A percentile compares a stretch with the other conserved stretches of the same genome.
These are phyloP conservation scores for Dendrocincla tyrannina DNA, from an alignment of 2,797 vertebrate genomes.

Conservation along the genomic window DNA sequence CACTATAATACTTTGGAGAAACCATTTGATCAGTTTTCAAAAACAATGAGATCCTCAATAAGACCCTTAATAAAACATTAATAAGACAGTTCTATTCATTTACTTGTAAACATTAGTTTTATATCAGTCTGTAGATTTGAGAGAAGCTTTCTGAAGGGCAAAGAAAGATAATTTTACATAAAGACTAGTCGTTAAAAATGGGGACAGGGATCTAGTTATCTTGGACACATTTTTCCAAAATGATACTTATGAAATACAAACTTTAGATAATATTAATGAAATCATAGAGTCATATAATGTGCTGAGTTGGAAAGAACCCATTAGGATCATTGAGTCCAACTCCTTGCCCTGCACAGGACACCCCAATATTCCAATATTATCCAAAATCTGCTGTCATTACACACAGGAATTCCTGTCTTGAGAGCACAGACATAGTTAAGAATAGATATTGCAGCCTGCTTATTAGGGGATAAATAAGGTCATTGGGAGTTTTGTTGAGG, in stretches of 20 bases:
- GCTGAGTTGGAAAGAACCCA: neutral
- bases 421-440: neutral
- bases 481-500: neutral
- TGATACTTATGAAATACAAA: neutral
- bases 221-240: neutral
- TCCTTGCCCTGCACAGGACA: neutral
- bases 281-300: neutral
- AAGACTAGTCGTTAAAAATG: neutral
- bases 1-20: neutral
- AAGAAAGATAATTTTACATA: neutral
- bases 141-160: neutral
- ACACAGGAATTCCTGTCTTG: neutral
- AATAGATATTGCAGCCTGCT: neutral
- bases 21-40: neutral
- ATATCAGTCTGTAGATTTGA: neutral
- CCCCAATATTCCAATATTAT: neutral
- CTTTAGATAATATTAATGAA: neutral
- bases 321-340: neutral
- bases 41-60: neutral
- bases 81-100: neutral
- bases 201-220: neutral
- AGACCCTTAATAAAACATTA: neutral
- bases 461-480: constrained; percentile 21
- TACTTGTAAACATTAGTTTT: neutral
- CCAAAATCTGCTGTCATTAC: neutral